Evolutionary conservation across 2,888 invertebrate genomes (phyloP), one percentile per base, ranked within the genome.

Genomic region (Sarcophaga carnaria): DNA sequence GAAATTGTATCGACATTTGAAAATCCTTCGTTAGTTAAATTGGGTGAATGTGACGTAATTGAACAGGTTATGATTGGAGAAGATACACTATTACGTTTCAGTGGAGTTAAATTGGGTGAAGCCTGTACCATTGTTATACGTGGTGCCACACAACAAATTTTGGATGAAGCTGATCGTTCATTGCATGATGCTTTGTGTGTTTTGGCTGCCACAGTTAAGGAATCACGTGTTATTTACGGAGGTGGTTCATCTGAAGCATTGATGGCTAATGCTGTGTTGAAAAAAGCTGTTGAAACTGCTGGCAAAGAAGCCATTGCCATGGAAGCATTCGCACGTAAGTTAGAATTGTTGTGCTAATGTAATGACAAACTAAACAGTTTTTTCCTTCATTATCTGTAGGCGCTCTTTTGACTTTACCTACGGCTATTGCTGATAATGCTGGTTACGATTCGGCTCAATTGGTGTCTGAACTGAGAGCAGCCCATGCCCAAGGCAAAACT

Each of bases 1-100:
- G 99, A 99, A 94, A 99, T 99, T 90, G 98, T 97, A 2, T 99
- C 99, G 20, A 99, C 99, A 0, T 99, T 99, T 92, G 99, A 99
- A 92, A 95, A 97, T 88, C 99, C 99, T 0, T 97, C 97, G 17
- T 94, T 96, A 90, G 98, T 98, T 5, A 98, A 98, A 93, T 95
- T 99, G 83, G 99, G 99, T 77, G 96, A 96, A 89, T 99, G 99
- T 94, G 97, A 98, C 91, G 93, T 98, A 49, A 99, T 99, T 92
- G 99, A 99, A 93, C 98, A 99, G 95, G 92, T 92, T 45, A 97
- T 99, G 96, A 98, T 99, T 90, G 99, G 99, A 45, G 99, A 99
- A 93, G 99, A 99, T 91, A 97, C 96, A 80, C 94, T 99, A 71
- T 94, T 99, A 89, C 97, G 98, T 88, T 99, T 99, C 94, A 97